phyloP scores from a whole-genome alignment of 1,140 invertebrate species.

The Hirudo medicinalis region DNA sequence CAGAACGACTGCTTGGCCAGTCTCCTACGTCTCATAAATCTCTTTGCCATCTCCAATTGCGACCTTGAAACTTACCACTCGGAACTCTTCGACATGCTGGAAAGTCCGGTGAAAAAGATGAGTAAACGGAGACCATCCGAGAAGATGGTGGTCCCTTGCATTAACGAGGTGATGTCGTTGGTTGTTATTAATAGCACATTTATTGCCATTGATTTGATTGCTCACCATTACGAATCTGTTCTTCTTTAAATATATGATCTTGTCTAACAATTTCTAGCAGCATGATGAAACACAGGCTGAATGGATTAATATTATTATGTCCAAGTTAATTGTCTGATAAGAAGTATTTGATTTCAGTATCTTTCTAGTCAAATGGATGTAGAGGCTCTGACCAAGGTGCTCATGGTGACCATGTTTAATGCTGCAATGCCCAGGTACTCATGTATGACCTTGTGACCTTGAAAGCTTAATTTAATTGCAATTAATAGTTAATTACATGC shows the following conservation, averaged over 20 bases:
- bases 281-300: too few species aligned
- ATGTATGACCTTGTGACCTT: conserved; percentile 51
- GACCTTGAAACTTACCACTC: conserved; percentile 31
- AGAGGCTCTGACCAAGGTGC: conserved; percentile 60
- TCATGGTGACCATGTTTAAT: conserved; percentile 74
- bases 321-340: conserved; percentile 8
- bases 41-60: conserved; percentile 56
- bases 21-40: conserved; percentile 60
- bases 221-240: too few species aligned
- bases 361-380: conserved; percentile 70
- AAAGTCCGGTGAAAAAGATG: conserved; percentile 36
- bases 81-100: conserved; percentile 31
- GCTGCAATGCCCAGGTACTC: conserved; percentile 44
- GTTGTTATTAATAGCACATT: too few species aligned
- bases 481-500: too few species aligned
- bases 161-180: conserved; percentile 45
- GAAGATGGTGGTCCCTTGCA: conserved; percentile 51
- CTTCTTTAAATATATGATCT: too few species aligned
- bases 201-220: background rate
- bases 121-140: conserved; percentile 43
- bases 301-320: background rate
- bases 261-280: too few species aligned
- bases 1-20: conserved; percentile 80
- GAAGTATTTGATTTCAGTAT: background rate
- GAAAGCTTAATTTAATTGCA: too few species aligned